These are phyloP conservation scores for Myxocyprinus asiaticus DNA, from an alignment of 2,113 vertebrate species.

Conservation along the genomic window DNA sequence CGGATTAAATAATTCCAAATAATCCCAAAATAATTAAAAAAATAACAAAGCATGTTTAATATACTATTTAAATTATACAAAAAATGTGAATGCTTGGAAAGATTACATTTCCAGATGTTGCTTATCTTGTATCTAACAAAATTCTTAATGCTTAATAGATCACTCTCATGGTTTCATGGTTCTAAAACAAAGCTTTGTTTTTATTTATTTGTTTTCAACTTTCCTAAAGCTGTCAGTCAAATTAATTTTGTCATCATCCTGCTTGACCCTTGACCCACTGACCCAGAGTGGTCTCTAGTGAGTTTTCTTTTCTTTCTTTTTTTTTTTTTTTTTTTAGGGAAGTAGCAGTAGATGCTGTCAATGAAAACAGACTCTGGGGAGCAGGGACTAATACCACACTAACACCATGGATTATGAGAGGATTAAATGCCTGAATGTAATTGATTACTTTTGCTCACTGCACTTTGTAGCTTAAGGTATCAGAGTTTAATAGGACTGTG, in stretches of 20 bases:
- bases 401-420: constrained; percentile 39
- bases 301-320: too few species aligned
- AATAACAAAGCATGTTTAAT: too few species aligned
- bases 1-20: too few species aligned
- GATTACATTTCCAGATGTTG: too few species aligned
- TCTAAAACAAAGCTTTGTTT: not conserved
- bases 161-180: not conserved
- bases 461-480: constrained; percentile 26
- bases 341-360: constrained; percentile 23
- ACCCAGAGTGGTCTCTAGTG: constrained; percentile 38
- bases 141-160: too few species aligned
- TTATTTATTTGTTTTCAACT: too few species aligned
- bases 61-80: too few species aligned
- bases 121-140: too few species aligned
- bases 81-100: too few species aligned
- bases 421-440: constrained; percentile 51
- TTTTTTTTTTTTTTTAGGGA: constrained; percentile 13
- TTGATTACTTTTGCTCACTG: constrained; percentile 33
- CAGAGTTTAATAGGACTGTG: not conserved
- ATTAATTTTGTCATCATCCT: constrained; percentile 6
- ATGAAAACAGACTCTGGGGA: constrained; percentile 26
- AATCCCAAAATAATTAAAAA: too few species aligned
- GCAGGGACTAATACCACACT: constrained; percentile 21
- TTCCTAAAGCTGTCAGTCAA: constrained; percentile 29
- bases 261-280: constrained; percentile 46